Conservation (phyloP, 1,140 invertebrate species). For the Stegodyphus mimosarum region DNA sequence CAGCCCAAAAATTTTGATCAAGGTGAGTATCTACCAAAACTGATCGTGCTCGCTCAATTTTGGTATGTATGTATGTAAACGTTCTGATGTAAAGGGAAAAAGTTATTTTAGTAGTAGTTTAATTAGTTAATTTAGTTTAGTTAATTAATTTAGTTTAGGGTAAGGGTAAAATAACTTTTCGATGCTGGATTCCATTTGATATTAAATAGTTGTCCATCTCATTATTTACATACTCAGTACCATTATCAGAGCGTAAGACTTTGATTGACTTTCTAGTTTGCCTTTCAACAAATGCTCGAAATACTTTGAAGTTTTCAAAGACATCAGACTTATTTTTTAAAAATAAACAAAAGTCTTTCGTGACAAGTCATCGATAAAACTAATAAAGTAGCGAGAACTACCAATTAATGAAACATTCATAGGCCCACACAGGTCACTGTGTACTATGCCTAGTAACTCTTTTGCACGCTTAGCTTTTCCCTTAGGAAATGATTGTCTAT, state of each 20-base stretch:
- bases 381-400: slow-evolving; percentile 67
- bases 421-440: slow-evolving; percentile 66
- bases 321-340: slow-evolving; percentile 62
- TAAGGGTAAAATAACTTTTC: slow-evolving; percentile 69
- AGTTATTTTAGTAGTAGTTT: too few relatives aligned
- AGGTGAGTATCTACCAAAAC: slow-evolving; percentile 67
- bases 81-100: too few relatives aligned
- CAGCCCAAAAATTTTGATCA: slow-evolving; percentile 68
- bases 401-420: too few relatives aligned
- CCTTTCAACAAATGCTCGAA: slow-evolving; percentile 30
- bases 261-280: slow-evolving; percentile 24
- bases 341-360: slow-evolving; percentile 67
- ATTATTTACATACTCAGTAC: slow-evolving; percentile 54
- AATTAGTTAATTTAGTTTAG: slow-evolving; percentile 70
- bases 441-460: slow-evolving; percentile 63
- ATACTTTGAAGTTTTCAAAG: slow-evolving; percentile 34
- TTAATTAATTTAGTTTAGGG: slow-evolving; percentile 72
- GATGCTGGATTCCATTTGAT: slow-evolving; percentile 68
- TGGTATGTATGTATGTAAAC: too few relatives aligned
- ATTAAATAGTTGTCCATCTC: slow-evolving; percentile 42
- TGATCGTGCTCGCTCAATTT: slow-evolving; percentile 68
- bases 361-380: slow-evolving; percentile 68
- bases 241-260: slow-evolving; percentile 57
- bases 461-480: slow-evolving; percentile 14
- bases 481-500: slow-evolving; percentile 25